Conservation (phyloP, 2,888 invertebrate species). For the Cryptocephalus primarius region DNA sequence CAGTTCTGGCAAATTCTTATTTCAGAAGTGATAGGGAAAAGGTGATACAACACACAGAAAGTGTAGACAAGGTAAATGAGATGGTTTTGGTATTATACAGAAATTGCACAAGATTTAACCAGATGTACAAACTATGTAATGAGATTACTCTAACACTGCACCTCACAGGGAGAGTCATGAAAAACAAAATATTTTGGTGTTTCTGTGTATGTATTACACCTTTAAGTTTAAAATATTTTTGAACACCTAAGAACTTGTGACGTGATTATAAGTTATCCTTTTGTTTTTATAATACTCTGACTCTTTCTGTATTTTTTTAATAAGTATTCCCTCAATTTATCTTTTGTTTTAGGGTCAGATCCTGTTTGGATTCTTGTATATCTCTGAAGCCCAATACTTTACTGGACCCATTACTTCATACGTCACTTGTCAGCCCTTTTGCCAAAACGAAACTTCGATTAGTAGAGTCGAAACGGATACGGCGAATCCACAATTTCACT, state of each 20-base stretch:
- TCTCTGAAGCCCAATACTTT: conserved; percentile 39
- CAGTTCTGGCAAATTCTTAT: too few species aligned
- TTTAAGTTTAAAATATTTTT: too few species aligned
- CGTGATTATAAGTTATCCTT: not conserved
- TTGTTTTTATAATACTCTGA: not conserved
- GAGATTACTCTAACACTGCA: too few species aligned
- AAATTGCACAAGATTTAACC: too few species aligned
- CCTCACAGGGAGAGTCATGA: too few species aligned
- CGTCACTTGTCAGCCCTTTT: conserved; percentile 40
- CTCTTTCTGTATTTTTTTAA: not conserved
- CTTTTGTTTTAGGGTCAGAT: conserved; percentile 29
- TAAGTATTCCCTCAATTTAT: not conserved
- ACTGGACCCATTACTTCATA: conserved; percentile 32
- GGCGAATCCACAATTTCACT: conserved; percentile 39
- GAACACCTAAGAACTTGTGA: not conserved
- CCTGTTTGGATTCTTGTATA: conserved; percentile 40
- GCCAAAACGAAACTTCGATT: conserved; percentile 36
- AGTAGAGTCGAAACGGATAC: conserved; percentile 33
- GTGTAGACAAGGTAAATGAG: too few species aligned
- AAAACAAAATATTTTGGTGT: too few species aligned
- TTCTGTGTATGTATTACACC: too few species aligned
- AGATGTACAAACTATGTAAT: too few species aligned
- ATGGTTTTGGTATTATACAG: too few species aligned
- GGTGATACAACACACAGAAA: too few species aligned
- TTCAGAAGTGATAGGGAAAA: too few species aligned